These are phyloP conservation scores for Myiopsitta monachus DNA, from an alignment of 2,113 vertebrate genomes.

Conservation along the genomic window DNA sequence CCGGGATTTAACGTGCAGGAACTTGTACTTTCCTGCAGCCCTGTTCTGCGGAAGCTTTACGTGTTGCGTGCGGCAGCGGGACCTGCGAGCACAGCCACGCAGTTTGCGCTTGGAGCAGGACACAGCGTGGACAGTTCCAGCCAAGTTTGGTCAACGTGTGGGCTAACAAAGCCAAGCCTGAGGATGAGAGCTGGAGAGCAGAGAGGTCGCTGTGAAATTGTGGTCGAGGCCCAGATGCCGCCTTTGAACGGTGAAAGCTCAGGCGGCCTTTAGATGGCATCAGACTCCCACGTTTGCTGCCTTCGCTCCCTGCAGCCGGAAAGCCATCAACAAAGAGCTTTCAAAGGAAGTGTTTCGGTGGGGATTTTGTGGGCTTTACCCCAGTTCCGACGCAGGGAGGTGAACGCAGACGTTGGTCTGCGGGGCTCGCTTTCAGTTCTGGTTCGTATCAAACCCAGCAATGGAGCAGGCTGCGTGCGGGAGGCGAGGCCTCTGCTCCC, in stretches of 20 bases:
- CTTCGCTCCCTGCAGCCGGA: neutral
- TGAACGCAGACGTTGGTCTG: conserved; percentile 61
- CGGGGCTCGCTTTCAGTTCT: neutral
- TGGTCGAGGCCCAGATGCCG: no score
- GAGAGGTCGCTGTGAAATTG: neutral
- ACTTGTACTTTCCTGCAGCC: neutral
- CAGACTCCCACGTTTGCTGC: neutral
- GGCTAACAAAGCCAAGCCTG: neutral
- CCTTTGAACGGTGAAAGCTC: neutral
- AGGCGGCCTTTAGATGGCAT: conserved; percentile 55
- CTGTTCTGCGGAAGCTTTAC: neutral
- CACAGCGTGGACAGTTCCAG: neutral
- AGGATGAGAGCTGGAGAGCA: neutral
- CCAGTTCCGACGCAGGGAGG: conserved; percentile 25
- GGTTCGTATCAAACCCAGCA: conserved; percentile 31
- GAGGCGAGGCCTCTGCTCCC: neutral
- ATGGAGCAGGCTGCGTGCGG: neutral
- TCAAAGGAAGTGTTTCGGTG: conserved; percentile 38
- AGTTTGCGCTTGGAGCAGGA: neutral
- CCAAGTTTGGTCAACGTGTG: neutral
- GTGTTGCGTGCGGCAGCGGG: accelerated
- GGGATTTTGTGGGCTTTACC: conserved; percentile 43
- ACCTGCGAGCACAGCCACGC: accelerated
- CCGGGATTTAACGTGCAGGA: neutral
- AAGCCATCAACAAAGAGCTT: conserved; percentile 36